A percentile compares a stretch with the other conserved stretches of the same genome.
Evolutionary conservation across 2,113 vertebrate species (phyloP).

Genomic region (Kobus ellipsiprymnus): DNA sequence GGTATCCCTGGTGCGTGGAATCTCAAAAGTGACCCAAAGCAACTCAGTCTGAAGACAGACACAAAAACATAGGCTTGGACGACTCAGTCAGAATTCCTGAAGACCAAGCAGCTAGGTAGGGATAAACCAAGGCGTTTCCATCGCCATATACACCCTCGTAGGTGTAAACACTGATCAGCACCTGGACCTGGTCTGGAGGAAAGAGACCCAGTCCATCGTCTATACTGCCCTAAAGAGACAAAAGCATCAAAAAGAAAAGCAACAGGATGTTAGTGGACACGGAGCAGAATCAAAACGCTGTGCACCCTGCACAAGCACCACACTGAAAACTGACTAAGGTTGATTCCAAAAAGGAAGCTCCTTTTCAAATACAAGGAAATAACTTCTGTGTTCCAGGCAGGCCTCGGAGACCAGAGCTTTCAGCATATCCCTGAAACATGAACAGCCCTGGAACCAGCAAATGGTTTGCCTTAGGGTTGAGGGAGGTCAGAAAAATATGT

Average conservation of each 20-base stretch:
- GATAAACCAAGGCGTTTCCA: not conserved
- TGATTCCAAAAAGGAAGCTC: not conserved
- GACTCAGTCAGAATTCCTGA: not conserved
- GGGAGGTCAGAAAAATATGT: not conserved
- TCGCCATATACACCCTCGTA: not conserved
- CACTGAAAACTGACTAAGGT: not conserved
- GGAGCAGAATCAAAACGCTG: not conserved
- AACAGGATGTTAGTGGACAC: not conserved
- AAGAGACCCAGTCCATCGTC: not conserved
- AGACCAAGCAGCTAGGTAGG: not conserved
- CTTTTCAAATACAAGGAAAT: not conserved
- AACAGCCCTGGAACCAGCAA: not conserved
- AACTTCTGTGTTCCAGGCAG: not conserved
- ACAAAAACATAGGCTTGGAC: not conserved
- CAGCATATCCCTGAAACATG: not conserved
- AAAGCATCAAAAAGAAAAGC: not conserved
- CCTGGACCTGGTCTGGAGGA: not conserved
- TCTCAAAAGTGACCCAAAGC: not conserved
- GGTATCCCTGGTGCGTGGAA: not conserved
- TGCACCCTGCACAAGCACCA: not conserved
- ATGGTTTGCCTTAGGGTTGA: not conserved
- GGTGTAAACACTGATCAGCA: not conserved
- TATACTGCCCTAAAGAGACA: not conserved
- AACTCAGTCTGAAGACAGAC: not conserved
- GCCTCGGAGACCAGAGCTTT: not conserved